These are phyloP conservation scores for Mus spretus DNA, from an alignment of 2,797 vertebrate species.

Conservation along the genomic window DNA sequence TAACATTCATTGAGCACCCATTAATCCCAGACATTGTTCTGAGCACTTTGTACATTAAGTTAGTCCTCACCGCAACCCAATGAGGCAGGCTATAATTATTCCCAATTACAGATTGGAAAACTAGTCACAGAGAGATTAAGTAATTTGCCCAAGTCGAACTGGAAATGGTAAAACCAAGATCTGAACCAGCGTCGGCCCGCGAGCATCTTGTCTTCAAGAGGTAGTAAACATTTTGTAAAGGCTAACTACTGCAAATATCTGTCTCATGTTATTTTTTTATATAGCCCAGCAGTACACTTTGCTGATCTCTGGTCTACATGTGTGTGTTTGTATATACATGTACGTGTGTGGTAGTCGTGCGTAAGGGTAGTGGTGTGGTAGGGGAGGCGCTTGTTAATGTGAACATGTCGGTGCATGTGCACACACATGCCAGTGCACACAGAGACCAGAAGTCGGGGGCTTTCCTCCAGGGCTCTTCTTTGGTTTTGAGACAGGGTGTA, in stretches of 20 bases:
- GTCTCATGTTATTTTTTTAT: not conserved
- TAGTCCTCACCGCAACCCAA: constrained; percentile 37
- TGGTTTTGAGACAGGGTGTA: not conserved
- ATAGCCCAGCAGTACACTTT: not conserved
- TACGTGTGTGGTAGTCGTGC: not conserved
- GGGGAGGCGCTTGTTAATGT: not conserved
- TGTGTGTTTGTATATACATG: not conserved
- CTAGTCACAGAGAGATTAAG: constrained; percentile 46
- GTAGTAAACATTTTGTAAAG: not conserved
- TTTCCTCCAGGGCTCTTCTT: not conserved
- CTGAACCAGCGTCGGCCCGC: not conserved
- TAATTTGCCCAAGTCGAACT: constrained; percentile 44
- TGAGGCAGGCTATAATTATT: constrained; percentile 41
- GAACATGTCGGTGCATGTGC: not conserved
- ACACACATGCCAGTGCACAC: not conserved
- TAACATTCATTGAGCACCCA: constrained; percentile 24
- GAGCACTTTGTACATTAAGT: constrained; percentile 52
- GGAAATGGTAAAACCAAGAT: not conserved
- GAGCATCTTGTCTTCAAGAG: not conserved
- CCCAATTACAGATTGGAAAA: constrained; percentile 57
- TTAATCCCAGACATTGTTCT: constrained; percentile 48
- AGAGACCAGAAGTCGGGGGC: not conserved
- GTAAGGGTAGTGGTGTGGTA: not conserved
- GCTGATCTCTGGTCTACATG: not conserved
- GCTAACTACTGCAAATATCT: not conserved